phyloP scores from a whole-genome alignment of 2,888 invertebrate species.

The Stenodera caucasica region DNA sequence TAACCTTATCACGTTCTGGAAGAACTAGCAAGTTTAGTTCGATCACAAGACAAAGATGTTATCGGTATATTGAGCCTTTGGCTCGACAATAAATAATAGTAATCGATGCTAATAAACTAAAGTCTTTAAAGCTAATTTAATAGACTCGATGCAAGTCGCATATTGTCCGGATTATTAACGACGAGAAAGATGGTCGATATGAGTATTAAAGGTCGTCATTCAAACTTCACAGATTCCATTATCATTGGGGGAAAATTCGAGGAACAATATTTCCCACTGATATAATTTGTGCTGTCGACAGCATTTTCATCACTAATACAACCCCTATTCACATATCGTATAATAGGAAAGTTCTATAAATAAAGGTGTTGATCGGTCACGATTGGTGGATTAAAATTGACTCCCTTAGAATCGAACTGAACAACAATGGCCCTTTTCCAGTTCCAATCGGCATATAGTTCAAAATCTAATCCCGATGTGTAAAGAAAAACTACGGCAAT shows the following conservation, averaged over 20 bases:
- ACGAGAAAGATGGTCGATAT: neutral
- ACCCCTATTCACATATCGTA: neutral
- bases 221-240: neutral
- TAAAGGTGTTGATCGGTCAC: too few species aligned
- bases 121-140: constrained; percentile 12
- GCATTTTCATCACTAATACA: neutral
- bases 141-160: too few species aligned
- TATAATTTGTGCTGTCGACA: neutral
- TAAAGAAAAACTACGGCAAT: neutral
- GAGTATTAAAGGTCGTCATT: neutral
- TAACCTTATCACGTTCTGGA: constrained; percentile 36
- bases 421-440: too few species aligned
- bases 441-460: neutral
- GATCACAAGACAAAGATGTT: constrained; percentile 38
- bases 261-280: neutral
- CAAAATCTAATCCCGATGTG: neutral
- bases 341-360: too few species aligned
- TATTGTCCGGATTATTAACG: constrained; percentile 3
- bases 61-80: constrained; percentile 36
- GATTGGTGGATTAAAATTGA: too few species aligned
- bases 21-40: constrained; percentile 37
- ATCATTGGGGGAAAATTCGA: neutral
- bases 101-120: constrained; percentile 45
- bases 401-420: too few species aligned
- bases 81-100: constrained; percentile 46